A percentile compares a stretch with the other conserved stretches of the same genome.
Conservation (phyloP, 2,797 vertebrate genomes). For the Glyptemys insculpta region DNA sequence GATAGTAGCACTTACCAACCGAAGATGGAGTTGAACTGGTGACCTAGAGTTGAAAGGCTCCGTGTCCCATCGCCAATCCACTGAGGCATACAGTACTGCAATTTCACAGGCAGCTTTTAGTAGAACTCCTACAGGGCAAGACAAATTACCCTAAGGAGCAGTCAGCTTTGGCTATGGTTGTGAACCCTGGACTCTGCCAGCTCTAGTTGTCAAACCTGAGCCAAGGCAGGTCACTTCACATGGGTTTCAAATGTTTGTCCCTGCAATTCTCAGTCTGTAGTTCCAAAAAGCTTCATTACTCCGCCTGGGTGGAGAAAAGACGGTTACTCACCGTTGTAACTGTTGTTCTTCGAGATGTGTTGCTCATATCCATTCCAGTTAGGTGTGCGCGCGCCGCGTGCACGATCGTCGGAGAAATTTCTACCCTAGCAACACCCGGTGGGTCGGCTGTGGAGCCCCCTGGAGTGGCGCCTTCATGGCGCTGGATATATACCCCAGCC, state of each 20-base stretch:
- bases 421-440: too few species aligned
- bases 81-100: not conserved
- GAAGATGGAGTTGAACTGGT: not conserved
- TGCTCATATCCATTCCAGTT: too few species aligned
- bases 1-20: not conserved
- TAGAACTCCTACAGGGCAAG: not conserved
- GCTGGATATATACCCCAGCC: too few species aligned
- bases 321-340: too few species aligned
- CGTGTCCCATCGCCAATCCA: not conserved
- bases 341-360: too few species aligned
- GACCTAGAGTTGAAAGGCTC: not conserved
- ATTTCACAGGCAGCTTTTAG: not conserved
- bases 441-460: too few species aligned
- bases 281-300: not conserved
- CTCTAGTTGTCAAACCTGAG: not conserved
- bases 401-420: too few species aligned
- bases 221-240: not conserved
- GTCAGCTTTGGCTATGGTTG: not conserved
- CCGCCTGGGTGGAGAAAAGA: not conserved
- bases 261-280: not conserved
- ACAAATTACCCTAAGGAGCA: not conserved
- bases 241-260: accelerated
- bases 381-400: too few species aligned
- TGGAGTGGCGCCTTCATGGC: too few species aligned
- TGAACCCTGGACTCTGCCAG: not conserved